phyloP scores from a whole-genome alignment of 2,113 vertebrate species.

The Solea senegalensis region DNA sequence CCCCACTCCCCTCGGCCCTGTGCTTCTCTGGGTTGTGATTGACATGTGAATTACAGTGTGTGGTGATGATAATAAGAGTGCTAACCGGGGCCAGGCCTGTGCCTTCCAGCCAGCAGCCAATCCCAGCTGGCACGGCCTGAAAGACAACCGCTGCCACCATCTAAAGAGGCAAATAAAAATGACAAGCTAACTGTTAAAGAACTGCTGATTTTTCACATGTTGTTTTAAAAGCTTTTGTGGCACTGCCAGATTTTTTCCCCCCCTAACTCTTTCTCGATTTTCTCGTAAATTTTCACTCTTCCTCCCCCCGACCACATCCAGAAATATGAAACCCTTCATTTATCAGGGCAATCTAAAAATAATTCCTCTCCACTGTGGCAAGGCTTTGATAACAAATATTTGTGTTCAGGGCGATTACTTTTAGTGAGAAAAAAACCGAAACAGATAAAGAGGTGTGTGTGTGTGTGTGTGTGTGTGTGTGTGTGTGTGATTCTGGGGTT shows the following conservation, averaged over 20 bases:
- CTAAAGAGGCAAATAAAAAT: slow-evolving; percentile 84
- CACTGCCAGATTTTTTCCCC: slow-evolving; percentile 56
- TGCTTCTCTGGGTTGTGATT: slow-evolving; percentile 70
- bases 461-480: slow-evolving; percentile 36
- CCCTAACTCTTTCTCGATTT: slow-evolving; percentile 26
- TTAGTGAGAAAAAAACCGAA: slow-evolving; percentile 32
- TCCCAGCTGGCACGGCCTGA: slow-evolving; percentile 78
- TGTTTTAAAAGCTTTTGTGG: slow-evolving; percentile 79
- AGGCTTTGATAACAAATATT: slow-evolving; percentile 66
- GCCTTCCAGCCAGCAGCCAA: slow-evolving; percentile 78
- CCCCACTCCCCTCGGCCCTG: slow-evolving; percentile 50
- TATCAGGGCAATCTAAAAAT: slow-evolving; percentile 76
- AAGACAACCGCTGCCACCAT: slow-evolving; percentile 77
- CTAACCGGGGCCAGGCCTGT: slow-evolving; percentile 77
- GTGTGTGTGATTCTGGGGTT: slow-evolving; percentile 25
- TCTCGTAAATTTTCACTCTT: slow-evolving; percentile 51
- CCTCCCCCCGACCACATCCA: slow-evolving; percentile 68
- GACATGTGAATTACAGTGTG: slow-evolving; percentile 86
- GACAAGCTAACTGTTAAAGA: slow-evolving; percentile 84
- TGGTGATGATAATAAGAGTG: slow-evolving; percentile 84
- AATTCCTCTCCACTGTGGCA: slow-evolving; percentile 52
- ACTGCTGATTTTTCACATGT: slow-evolving; percentile 83
- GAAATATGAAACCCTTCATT: slow-evolving; percentile 77
- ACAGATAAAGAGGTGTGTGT: slow-evolving; percentile 53
- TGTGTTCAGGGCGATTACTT: slow-evolving; percentile 55